Percentiles rank a stretch among this genome's conserved stretches.
phyloP scores from a whole-genome alignment of 1,140 invertebrate species.

The Anagrus nilaparvatae region DNA sequence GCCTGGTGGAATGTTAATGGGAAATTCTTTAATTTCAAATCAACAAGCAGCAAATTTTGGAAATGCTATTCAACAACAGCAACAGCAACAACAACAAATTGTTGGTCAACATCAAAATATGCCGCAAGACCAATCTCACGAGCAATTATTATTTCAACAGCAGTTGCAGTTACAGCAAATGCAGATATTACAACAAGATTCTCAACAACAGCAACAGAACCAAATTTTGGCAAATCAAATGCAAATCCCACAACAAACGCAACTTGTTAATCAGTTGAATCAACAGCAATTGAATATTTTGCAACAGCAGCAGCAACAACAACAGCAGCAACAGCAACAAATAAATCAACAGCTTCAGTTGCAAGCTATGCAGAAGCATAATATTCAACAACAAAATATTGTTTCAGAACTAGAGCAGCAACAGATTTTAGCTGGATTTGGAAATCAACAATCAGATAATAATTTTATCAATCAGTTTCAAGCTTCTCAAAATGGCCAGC shows the following conservation, averaged over 20 bases:
- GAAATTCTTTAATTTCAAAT: slow-evolving; percentile 38
- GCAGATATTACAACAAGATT: slow-evolving; percentile 22
- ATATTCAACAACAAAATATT: slow-evolving; percentile 31
- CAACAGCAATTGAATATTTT: too few species aligned
- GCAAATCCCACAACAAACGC: slow-evolving; percentile 28
- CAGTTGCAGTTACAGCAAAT: slow-evolving; percentile 24
- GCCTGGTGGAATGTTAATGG: slow-evolving; percentile 32
- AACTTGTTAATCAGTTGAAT: slow-evolving; percentile 23
- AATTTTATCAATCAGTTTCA: slow-evolving; percentile 35
- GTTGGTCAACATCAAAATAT: slow-evolving; percentile 28
- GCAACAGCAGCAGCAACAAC: slow-evolving; percentile 32
- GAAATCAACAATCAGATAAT: slow-evolving; percentile 28
- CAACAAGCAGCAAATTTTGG: slow-evolving; percentile 32
- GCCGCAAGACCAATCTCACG: slow-evolving; percentile 27
- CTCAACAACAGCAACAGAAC: slow-evolving; percentile 28
- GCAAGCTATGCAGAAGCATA: slow-evolving; percentile 34
- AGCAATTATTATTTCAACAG: too few species aligned
- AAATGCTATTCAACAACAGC: slow-evolving; percentile 28
- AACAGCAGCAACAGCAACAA: slow-evolving; percentile 23
- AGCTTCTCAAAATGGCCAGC: slow-evolving; percentile 25
- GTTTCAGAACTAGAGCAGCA: slow-evolving; percentile 32
- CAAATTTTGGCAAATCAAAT: slow-evolving; percentile 30
- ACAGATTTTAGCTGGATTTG: slow-evolving; percentile 28
- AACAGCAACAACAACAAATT: slow-evolving; percentile 30
- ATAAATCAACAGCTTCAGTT: slow-evolving; percentile 25